Evolutionary conservation across 2,113 vertebrate species (phyloP), one percentile per base, ranked within the genome.

Genomic region (Scalopus aquaticus): DNA sequence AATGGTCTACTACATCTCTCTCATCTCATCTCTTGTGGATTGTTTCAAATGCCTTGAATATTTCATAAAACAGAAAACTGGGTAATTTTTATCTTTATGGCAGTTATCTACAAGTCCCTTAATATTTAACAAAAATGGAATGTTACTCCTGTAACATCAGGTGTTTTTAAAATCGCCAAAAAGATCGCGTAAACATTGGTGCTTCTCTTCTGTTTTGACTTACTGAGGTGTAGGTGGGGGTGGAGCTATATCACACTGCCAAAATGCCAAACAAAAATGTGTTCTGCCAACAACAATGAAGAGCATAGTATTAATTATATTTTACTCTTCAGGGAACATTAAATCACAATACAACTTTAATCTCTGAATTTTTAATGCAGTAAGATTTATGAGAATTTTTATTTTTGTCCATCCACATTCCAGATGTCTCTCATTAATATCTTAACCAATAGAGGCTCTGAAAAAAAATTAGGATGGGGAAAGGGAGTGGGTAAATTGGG

Each of bases 1-100:
- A 44, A 44, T 44, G 44, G 44, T 44, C 44, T 44, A 44, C 44
- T 44, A 6, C 5, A 13, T 44, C 32, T 70, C 60, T 67, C 20
- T 74, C 80, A 51, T 69, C 86, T 62, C 93, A 56, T 82, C 76
- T 91, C 67, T 81, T 87, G 7, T 77, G 16, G 42, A 56, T 2
- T 78, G 20, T 90, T 92, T 73, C 15, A 89, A 92, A 96, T 90
- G 30, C 13, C 44, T 44, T 89, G 6, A 95, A 22, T 92, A 72
- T 44, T 51, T 92, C 22, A 64, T 56, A 74, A 1, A 86, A 92
- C 10, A 76, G 76, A 95, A 88, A 93, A 85, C 67, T 83, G 20
- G 26, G 15, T 87, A 77, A 44, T 44, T 44, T 64, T 80, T 88
- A 90, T 70, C 46, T 87, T 85, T 86, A 79, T 20, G 70, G 10